Conservation (phyloP, 92 coral and sea anemone genomes). For the Montipora capitata region DNA sequence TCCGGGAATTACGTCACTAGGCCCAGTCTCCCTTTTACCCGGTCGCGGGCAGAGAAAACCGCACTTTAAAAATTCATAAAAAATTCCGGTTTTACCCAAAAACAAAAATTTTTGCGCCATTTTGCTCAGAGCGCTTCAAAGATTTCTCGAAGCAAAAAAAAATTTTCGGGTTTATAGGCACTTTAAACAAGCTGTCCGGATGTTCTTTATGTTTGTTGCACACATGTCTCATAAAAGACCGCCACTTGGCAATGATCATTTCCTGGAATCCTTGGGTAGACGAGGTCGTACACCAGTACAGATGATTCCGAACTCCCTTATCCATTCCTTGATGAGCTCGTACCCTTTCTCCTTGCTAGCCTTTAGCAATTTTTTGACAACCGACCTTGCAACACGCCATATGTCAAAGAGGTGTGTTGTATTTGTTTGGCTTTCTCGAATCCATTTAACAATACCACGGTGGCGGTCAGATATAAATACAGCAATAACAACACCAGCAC, state of each 20-base stretch:
- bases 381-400: conserved; percentile 50
- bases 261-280: conserved; percentile 28
- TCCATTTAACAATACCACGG: conserved; percentile 25
- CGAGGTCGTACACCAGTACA: conserved; percentile 63
- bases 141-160: too few relatives aligned
- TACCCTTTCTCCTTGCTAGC: conserved; percentile 55
- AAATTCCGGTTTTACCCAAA: too few relatives aligned
- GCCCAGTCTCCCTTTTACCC: too few relatives aligned
- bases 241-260: conserved; percentile 51
- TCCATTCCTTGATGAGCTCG: conserved; percentile 3
- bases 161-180: too few relatives aligned
- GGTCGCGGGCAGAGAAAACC: too few relatives aligned
- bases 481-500: neutral
- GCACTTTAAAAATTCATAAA: too few relatives aligned
- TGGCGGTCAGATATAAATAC: conserved; percentile 6
- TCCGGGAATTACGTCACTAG: too few relatives aligned
- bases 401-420: conserved; percentile 49
- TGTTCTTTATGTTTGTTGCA: conserved; percentile 43
- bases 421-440: neutral
- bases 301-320: conserved; percentile 16
- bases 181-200: neutral
- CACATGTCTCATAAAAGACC: conserved; percentile 38
- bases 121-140: too few relatives aligned
- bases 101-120: too few relatives aligned
- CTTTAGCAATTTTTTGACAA: conserved; percentile 16